Evolutionary conservation across 2,797 vertebrate species (phyloP).

Genomic region (Schizopygopsis pylzovi): DNA sequence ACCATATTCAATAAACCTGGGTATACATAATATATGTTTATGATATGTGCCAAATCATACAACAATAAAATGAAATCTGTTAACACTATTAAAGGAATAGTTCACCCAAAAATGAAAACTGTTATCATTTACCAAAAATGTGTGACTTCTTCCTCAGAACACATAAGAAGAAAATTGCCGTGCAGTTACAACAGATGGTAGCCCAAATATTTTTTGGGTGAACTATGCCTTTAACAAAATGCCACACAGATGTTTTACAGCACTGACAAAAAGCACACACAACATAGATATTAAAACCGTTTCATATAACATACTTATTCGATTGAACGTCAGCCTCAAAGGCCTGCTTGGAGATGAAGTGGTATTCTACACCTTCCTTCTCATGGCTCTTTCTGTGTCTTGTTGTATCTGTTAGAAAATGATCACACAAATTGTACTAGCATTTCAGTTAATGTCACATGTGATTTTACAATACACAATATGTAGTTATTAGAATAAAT

Average conservation of each 20-base stretch:
- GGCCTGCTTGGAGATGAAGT: conserved; percentile 89
- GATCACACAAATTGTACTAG: not conserved
- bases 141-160: not conserved
- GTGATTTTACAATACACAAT: not conserved
- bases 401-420: conserved; percentile 85
- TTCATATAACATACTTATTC: conserved; percentile 81
- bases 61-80: not conserved
- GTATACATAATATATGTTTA: not conserved
- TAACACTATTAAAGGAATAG: not conserved
- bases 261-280: conserved; percentile 1
- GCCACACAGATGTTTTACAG: not conserved
- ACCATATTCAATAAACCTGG: conserved; percentile 91
- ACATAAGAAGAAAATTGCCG: not conserved
- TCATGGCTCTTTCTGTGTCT: conserved; percentile 88
- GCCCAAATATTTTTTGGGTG: not conserved
- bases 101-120: not conserved
- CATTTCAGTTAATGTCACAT: not conserved
- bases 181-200: not conserved
- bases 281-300: not conserved
- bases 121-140: not conserved
- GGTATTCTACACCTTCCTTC: conserved; percentile 92
- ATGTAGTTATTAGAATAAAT: not conserved
- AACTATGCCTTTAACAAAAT: not conserved
- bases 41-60: not conserved
- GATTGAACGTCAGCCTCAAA: conserved; percentile 89